Percentiles rank a stretch among this genome's conserved stretches.
Conservation (phyloP, 30 jellyfish, hydroid and myxozoan species). For the Haliclystus octoradiatus region DNA sequence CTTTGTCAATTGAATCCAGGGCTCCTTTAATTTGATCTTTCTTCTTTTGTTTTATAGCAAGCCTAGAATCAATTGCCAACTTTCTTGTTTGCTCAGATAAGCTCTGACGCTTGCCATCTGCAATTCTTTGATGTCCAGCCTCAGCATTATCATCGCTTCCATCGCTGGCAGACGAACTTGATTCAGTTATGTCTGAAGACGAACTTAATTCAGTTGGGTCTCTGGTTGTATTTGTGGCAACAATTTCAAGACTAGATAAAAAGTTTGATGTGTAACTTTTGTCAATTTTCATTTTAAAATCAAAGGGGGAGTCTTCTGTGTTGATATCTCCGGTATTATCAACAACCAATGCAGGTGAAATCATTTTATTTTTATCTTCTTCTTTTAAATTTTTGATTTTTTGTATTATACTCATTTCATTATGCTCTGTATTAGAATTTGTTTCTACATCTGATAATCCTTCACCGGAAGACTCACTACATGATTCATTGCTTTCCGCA, state of each 20-base stretch:
- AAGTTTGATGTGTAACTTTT: background rate
- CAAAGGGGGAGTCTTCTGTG: background rate
- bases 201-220: too few relatives aligned
- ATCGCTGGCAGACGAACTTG: background rate
- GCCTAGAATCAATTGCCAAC: conserved; percentile 18
- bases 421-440: background rate
- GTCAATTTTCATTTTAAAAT: background rate
- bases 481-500: too few relatives aligned
- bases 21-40: conserved; percentile 32
- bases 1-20: conserved; percentile 20
- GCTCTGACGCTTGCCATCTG: too few relatives aligned
- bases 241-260: background rate
- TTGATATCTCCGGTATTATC: too few relatives aligned
- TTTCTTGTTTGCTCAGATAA: conserved; percentile 39
- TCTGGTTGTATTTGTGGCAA: too few relatives aligned
- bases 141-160: background rate
- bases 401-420: background rate
- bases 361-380: background rate
- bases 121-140: too few relatives aligned
- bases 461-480: too few relatives aligned
- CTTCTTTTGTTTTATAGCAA: conserved; percentile 5
- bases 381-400: too few relatives aligned
- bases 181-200: too few relatives aligned
- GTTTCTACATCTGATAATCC: background rate
- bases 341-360: too few relatives aligned